Percentiles rank a stretch among this genome's conserved stretches.
These are phyloP conservation scores for Chaenogobius annularis DNA, from an alignment of 2,113 vertebrate species.

Conservation along the genomic window DNA sequence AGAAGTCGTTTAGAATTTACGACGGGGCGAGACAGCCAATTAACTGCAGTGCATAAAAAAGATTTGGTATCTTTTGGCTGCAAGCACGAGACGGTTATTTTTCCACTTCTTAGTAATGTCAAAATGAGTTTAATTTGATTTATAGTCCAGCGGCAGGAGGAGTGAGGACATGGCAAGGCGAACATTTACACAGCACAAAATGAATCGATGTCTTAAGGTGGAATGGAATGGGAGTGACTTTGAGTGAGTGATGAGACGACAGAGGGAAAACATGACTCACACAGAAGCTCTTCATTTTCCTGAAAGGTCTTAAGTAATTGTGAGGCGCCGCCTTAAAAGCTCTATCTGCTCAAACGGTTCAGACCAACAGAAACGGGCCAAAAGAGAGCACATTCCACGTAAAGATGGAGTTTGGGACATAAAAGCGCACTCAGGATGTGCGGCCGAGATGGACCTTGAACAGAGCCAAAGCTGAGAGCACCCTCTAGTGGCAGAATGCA, in stretches of 20 bases:
- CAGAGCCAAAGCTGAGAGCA: neutral
- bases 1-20: conserved; percentile 3
- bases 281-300: conserved; percentile 51
- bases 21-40: neutral
- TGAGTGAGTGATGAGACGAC: conserved; percentile 67
- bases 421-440: neutral
- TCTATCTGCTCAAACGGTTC: conserved; percentile 2
- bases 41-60: neutral
- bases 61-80: conserved; percentile 1
- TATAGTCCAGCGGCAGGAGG: neutral
- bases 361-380: neutral
- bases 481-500: conserved; percentile 59
- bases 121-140: neutral
- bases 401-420: neutral
- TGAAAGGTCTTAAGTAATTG: conserved; percentile 62
- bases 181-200: neutral
- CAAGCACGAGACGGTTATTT: neutral
- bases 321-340: conserved; percentile 27
- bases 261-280: conserved; percentile 35
- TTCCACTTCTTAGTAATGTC: neutral
- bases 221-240: conserved; percentile 10
- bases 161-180: neutral
- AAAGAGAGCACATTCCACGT: neutral
- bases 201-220: neutral
- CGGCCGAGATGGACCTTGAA: neutral